Base-by-base conservation (phyloP, 2,113 vertebrate species). In the Gyps fulvus region DNA sequence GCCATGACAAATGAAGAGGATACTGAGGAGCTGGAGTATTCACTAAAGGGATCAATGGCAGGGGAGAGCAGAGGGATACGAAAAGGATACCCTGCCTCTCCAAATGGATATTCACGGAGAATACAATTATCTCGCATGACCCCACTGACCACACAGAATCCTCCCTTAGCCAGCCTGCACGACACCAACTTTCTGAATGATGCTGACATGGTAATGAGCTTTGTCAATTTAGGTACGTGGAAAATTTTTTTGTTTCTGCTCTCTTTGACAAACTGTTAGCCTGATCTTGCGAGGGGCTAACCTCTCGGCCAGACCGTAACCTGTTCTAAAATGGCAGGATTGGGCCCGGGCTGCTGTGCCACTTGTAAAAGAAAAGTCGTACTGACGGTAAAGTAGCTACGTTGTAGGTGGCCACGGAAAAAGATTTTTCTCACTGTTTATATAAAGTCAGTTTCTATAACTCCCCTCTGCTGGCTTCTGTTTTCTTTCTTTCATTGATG, bases 191-290 rank as follows among this genome's bases (percentile, higher is more conserved):
- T 99, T 97, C 99, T 99, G 93, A 99, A 99, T 93, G 99, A 99
- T 95, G 99, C 99, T 77, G 99, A 99, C 93, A 99, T 99, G 99
- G 99, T 99, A 79, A 99, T 99, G 99, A 99, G 99, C 97, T 99
- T 99, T 98, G 99, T 99, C 95, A 99, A 99, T 97, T 98, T 99
- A 98, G 99, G 99, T 99, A 98, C 12, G 99, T 99, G 87, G 69
- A 97, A 74, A 8, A 61, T n/a, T 88, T 73, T 94, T 97, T 96
- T 95, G 55, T 92, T 97, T 89, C 83, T 95, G 55, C 81, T 97
- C 72, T 97, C 76, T 94, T 79, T 95, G 85, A 92, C 45, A 78
- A 83, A 83, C 65, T 87, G 47, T 14, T 82, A 79, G 47, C 19
- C 17, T 80, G 55, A 25, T 85, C 54, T 57, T 36, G 57, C 14